These are phyloP conservation scores for Anguilla megastoma DNA, from an alignment of 2,797 vertebrate genomes.

Conservation along the genomic window DNA sequence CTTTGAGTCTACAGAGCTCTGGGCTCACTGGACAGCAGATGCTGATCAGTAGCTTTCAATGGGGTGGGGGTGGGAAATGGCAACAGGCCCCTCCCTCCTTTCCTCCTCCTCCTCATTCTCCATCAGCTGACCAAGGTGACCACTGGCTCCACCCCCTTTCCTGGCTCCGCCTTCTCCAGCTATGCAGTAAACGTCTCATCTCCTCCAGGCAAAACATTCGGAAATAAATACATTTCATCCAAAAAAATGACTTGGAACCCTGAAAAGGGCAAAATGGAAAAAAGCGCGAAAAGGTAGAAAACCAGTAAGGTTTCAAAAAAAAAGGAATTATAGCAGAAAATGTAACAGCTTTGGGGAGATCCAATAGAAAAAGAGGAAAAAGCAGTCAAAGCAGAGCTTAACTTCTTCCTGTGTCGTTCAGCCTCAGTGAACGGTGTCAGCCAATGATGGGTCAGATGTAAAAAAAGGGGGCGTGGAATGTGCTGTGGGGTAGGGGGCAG, in stretches of 20 bases:
- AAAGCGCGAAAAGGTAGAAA: slow-evolving; percentile 40
- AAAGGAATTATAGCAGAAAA: slow-evolving; percentile 27
- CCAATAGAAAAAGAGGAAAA: slow-evolving; percentile 37
- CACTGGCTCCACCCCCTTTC: background rate
- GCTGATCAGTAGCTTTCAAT: background rate
- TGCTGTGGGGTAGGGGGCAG: slow-evolving; percentile 42
- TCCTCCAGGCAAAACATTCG: slow-evolving; percentile 32
- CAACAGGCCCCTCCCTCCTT: background rate
- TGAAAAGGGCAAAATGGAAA: slow-evolving; percentile 35
- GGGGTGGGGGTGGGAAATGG: background rate
- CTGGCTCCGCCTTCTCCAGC: slow-evolving; percentile 22
- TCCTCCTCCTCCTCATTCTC: background rate
- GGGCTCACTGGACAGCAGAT: background rate
- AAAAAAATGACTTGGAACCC: slow-evolving; percentile 2
- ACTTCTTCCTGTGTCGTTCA: slow-evolving; percentile 52
- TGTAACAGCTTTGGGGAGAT: slow-evolving; percentile 62
- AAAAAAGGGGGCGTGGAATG: slow-evolving; percentile 56
- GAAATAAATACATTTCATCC: slow-evolving; percentile 12
- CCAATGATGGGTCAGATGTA: slow-evolving; percentile 25
- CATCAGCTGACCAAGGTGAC: background rate
- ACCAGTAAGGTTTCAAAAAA: slow-evolving; percentile 43
- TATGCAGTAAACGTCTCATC: slow-evolving; percentile 57
- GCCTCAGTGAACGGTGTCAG: slow-evolving; percentile 47
- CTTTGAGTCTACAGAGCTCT: background rate
- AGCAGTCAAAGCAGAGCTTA: slow-evolving; percentile 28